phyloP scores from a whole-genome alignment of 2,888 invertebrate species.

The Dichetophora obliterata region DNA sequence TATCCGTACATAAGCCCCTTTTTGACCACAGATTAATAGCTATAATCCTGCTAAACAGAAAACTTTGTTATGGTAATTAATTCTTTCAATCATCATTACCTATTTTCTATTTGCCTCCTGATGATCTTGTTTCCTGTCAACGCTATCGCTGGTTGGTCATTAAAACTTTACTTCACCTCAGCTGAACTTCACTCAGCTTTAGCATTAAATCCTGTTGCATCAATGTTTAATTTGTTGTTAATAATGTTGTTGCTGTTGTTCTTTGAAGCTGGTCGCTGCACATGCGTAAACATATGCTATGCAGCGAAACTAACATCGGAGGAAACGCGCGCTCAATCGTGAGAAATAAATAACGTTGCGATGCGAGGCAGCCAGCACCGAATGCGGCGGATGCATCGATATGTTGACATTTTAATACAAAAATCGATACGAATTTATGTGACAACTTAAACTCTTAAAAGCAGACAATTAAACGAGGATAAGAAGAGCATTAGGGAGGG shows the following conservation, averaged over 20 bases:
- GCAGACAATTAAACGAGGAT: constrained; percentile 21
- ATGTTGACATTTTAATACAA: constrained; percentile 35
- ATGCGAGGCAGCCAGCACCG: not conserved
- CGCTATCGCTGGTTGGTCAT: constrained; percentile 8
- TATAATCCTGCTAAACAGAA: too few species aligned
- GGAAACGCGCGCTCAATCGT: constrained; percentile 8
- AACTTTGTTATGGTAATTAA: too few species aligned
- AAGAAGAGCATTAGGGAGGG: not conserved
- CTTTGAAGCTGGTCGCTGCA: not conserved
- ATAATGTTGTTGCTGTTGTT: not conserved
- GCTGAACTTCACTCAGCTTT: constrained; percentile 14
- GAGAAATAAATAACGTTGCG: constrained; percentile 31
- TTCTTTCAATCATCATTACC: not conserved
- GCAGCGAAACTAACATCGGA: not conserved
- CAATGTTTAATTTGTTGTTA: not conserved
- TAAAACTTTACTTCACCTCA: not conserved
- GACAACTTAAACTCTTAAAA: constrained; percentile 24
- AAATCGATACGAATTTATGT: constrained; percentile 31
- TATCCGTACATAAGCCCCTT: too few species aligned
- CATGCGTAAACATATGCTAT: constrained; percentile 9
- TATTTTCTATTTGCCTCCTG: not conserved
- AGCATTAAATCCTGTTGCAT: constrained; percentile 23
- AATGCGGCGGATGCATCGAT: not conserved
- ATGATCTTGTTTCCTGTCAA: constrained; percentile 27
- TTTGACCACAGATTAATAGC: too few species aligned